Base-by-base conservation (phyloP, 2,888 invertebrate species). In the Drosophila koepferae region DNA sequence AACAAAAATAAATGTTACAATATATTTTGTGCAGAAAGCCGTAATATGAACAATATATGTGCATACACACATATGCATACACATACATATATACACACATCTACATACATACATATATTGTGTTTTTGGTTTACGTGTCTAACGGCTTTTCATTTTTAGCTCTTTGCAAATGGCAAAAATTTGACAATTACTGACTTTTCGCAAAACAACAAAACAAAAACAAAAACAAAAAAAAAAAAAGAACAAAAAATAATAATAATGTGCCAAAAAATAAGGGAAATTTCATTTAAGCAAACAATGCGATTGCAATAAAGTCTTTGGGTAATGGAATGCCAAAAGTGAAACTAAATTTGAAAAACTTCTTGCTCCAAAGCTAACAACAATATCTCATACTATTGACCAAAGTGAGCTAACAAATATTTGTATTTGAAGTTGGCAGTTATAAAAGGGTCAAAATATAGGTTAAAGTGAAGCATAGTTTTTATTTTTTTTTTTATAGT, bases 21-120 rank as follows among this genome's bases (percentile, higher is more conserved):
- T 86, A 81, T 84, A 74, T 84, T 83, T 77, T 66, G 68, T 77
- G 67, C 76, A 88, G 71, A 74, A 85, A 67, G 68, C 71, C 66
- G 68, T 71, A 71, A 78, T 72, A 64, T 74, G 51, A 65, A 82
- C 86, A 67, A 72, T 62, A 63, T 61, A 67, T 55, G 23, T 43
- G 60, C 43, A 60, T 53, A 65, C 60, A 34, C 49, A 49, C 60
- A 36, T 54, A 53, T 20, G 34, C 31, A 62, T 23, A 34, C 46
- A 49, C 53, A 40, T 51, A 53, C 18, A 41, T 31, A 59, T 43
- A 23, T 3, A 23, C 51, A 53, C 16, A 40, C 20, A 54, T 49
- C 61, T 60, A 20, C 48, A 51, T 51, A 54, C 23, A 41, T 23
- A 59, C 41, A 23, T 51, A 0, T 40, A 23, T 63, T 49, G 46